Evolutionary conservation across 2,888 invertebrate genomes (phyloP).

Genomic region (Oscheius sp.): DNA sequence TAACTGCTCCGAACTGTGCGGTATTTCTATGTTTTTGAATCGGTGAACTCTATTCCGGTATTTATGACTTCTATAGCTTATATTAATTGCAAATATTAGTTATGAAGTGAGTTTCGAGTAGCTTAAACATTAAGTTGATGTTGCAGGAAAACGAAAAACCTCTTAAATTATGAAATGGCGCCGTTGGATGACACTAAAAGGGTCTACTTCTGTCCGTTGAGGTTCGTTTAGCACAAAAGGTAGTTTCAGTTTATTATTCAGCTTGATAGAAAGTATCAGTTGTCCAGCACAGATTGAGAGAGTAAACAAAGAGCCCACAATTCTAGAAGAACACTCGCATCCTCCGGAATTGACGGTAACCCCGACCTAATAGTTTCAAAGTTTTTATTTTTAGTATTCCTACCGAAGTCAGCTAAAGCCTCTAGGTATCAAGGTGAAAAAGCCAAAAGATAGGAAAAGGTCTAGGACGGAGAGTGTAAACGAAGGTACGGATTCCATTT

Average conservation of each 20-base stretch:
- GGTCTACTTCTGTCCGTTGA: constrained; percentile 15
- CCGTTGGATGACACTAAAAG: neutral
- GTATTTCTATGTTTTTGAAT: too few species aligned
- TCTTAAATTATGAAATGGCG: neutral
- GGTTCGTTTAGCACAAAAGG: neutral
- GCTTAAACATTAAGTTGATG: neutral
- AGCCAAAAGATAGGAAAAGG: neutral
- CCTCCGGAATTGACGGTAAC: neutral
- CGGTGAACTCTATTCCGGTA: too few species aligned
- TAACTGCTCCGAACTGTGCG: too few species aligned
- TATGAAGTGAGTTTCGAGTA: neutral
- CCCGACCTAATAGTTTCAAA: neutral
- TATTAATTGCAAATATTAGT: neutral
- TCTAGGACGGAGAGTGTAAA: neutral
- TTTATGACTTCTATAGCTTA: too few species aligned
- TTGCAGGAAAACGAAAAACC: neutral
- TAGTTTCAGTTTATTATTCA: neutral
- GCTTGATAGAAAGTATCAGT: neutral
- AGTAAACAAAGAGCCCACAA: neutral
- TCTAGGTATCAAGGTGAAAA: neutral
- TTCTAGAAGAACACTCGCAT: neutral
- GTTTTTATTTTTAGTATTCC: neutral
- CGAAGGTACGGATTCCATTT: neutral
- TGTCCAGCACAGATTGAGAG: neutral
- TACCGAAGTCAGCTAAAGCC: neutral